Percentiles rank a stretch among this genome's conserved stretches.
Evolutionary conservation across 1,140 invertebrate genomes (phyloP).

Genomic region (Maniola jurtina): DNA sequence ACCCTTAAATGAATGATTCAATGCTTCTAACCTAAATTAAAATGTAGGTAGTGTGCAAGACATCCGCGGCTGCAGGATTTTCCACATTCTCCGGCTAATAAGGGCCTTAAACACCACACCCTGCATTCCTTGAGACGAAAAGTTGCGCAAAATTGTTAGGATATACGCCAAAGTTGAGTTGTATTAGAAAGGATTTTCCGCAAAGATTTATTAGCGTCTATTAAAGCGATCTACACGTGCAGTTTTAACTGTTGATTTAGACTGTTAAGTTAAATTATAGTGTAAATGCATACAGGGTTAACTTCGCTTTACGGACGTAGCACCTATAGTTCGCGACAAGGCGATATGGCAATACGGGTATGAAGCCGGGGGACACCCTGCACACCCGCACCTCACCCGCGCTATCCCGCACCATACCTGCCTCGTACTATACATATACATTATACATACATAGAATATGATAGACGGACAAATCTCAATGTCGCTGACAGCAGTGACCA

Average conservation of each 20-base stretch:
- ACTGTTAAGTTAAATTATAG: no score
- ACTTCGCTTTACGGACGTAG: no score
- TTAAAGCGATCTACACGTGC: not conserved
- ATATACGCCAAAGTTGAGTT: conserved; percentile 19
- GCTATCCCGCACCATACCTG: no score
- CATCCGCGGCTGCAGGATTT: conserved; percentile 27
- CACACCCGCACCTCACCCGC: no score
- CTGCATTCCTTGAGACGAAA: conserved; percentile 39
- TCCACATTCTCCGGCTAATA: conserved; percentile 30
- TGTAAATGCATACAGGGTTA: no score
- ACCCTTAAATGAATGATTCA: conserved; percentile 3
- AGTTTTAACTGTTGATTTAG: not conserved
- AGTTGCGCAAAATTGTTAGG: conserved; percentile 44
- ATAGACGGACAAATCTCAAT: no score
- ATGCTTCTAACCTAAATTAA: not conserved
- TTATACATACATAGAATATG: no score
- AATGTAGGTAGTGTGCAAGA: conserved; percentile 11
- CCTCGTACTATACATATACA: no score
- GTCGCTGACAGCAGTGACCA: no score
- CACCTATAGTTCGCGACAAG: no score
- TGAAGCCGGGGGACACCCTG: no score
- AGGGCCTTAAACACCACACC: conserved; percentile 40
- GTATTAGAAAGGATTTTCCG: conserved; percentile 14
- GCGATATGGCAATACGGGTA: no score
- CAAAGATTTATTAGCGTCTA: conserved; percentile 5